Conservation (phyloP, 37 sponge, comb jelly and placozoan species). For the Bolinopsis microptera region DNA sequence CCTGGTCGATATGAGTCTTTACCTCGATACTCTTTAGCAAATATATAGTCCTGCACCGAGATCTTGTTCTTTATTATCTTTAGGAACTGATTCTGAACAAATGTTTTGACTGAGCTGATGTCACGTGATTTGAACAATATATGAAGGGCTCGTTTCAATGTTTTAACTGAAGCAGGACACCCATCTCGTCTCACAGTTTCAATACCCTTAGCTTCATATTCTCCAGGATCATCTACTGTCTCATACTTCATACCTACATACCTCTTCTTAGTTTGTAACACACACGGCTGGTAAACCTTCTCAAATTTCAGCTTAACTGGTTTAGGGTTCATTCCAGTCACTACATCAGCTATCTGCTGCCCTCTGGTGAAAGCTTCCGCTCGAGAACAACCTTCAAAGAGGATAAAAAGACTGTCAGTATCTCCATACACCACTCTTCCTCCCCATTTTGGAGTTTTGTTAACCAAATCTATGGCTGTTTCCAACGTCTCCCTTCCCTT, state of each 20-base stretch:
- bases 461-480: slow-evolving; percentile 86
- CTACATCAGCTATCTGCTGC: slow-evolving; percentile 76
- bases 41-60: slow-evolving; percentile 74
- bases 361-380: slow-evolving; percentile 87
- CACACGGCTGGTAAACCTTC: slow-evolving; percentile 90
- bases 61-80: slow-evolving; percentile 74
- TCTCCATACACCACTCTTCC: slow-evolving; percentile 94
- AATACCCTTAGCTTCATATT: slow-evolving; percentile 94
- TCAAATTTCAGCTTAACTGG: slow-evolving; percentile 95
- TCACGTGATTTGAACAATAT: slow-evolving; percentile 79
- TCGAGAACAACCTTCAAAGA: slow-evolving; percentile 78
- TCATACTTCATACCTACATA: slow-evolving; percentile 90
- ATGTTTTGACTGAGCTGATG: slow-evolving; percentile 76
- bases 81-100: slow-evolving; percentile 79
- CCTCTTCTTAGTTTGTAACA: slow-evolving; percentile 90
- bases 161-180: slow-evolving; percentile 87
- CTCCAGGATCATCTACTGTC: slow-evolving; percentile 75
- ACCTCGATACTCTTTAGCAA: slow-evolving; percentile 96
- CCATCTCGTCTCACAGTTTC: slow-evolving; percentile 94
- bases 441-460: slow-evolving; percentile 78
- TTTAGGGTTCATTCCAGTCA: slow-evolving; percentile 84
- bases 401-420: slow-evolving; percentile 91
- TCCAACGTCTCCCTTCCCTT: slow-evolving; percentile 93
- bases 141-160: slow-evolving; percentile 79
- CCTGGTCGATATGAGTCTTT: slow-evolving; percentile 78